phyloP scores from a whole-genome alignment of 1,140 invertebrate species.

The Ceratosolen fusciceps region DNA sequence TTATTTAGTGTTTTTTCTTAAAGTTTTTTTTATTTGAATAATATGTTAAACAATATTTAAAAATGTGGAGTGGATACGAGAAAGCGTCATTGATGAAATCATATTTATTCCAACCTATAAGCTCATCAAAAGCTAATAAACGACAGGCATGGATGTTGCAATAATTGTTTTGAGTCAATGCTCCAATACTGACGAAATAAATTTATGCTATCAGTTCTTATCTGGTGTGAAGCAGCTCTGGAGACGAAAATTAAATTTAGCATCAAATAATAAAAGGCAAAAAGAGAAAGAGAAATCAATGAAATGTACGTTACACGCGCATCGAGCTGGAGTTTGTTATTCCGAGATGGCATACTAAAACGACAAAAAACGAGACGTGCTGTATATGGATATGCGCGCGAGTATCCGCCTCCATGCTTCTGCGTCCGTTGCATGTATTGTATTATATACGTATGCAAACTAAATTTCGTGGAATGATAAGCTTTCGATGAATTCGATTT shows the following conservation, averaged over 20 bases:
- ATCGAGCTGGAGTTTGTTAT: background rate
- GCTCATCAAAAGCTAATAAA: background rate
- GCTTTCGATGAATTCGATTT: constrained; percentile 52
- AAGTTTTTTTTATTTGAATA: background rate
- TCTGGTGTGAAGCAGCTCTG: background rate
- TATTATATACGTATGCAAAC: constrained; percentile 35
- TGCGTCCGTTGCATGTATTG: no score
- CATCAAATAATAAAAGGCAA: background rate
- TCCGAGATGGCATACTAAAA: background rate
- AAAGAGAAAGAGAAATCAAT: constrained; percentile 1
- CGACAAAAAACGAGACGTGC: background rate
- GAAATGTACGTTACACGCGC: constrained; percentile 1
- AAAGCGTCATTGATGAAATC: background rate
- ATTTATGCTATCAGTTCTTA: background rate
- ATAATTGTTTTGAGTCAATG: background rate
- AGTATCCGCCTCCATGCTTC: no score
- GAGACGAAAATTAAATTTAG: background rate
- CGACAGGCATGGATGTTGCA: background rate
- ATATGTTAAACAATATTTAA: no score
- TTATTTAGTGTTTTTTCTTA: no score
- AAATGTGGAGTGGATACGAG: background rate
- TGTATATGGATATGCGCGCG: background rate
- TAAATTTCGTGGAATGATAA: constrained; percentile 58
- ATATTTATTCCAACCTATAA: background rate
- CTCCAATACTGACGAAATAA: background rate